Percentiles rank a stretch among this genome's conserved stretches.
phyloP scores from a whole-genome alignment of 1,140 invertebrate genomes.

The Zaprionus capensis region DNA sequence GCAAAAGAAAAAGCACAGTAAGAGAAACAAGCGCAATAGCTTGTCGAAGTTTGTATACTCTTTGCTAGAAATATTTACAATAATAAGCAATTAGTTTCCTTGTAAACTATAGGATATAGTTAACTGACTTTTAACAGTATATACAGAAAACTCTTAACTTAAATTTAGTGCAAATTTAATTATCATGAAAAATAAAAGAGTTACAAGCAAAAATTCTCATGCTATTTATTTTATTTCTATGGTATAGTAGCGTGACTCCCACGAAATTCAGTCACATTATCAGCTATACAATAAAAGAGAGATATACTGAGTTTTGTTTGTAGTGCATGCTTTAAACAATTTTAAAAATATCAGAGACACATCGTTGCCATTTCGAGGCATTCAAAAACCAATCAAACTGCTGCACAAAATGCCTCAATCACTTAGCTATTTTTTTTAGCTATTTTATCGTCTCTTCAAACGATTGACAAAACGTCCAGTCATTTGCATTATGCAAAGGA shows the following conservation, averaged over 20 bases:
- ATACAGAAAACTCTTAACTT: neutral
- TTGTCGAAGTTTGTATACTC: neutral
- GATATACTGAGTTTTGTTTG: neutral
- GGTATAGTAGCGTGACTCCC: too few species aligned
- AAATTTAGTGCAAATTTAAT: neutral
- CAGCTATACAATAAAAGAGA: neutral
- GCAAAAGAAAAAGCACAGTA: neutral
- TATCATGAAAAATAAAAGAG: neutral
- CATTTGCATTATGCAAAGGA: neutral
- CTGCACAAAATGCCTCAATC: neutral
- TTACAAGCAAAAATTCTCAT: accelerated
- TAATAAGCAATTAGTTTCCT: neutral
- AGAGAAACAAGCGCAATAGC: neutral
- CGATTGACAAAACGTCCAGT: neutral
- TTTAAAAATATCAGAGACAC: neutral
- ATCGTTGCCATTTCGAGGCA: neutral
- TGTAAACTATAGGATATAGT: neutral
- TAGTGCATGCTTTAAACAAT: neutral
- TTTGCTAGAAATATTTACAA: neutral
- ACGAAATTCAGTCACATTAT: neutral
- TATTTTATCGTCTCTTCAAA: neutral
- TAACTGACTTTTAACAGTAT: neutral
- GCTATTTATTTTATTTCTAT: too few species aligned
- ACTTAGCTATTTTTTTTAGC: neutral
- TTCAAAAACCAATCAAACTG: neutral